phyloP scores from a whole-genome alignment of 2,888 invertebrate genomes.

The Gibbula magus region DNA sequence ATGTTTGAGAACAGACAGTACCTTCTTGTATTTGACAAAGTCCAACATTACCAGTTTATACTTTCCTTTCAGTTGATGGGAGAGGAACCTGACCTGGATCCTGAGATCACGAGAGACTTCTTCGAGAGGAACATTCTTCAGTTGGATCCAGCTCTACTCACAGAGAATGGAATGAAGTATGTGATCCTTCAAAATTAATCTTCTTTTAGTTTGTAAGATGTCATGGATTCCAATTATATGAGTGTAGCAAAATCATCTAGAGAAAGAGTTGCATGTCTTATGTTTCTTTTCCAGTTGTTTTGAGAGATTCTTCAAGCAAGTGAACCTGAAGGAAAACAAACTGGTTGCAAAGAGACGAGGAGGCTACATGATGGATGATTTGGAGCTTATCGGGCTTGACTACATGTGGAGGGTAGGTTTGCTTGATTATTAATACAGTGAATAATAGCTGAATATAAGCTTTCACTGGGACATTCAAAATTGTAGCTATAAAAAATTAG shows the following conservation, averaged over 20 bases:
- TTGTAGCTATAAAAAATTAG: too few relatives aligned
- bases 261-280: neutral
- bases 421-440: neutral
- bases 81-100: slow-evolving; percentile 96
- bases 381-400: slow-evolving; percentile 95
- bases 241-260: neutral
- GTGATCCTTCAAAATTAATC: slow-evolving; percentile 41
- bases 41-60: too few relatives aligned
- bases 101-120: slow-evolving; percentile 95
- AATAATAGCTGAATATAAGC: neutral
- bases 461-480: too few relatives aligned
- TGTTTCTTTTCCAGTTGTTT: slow-evolving; percentile 76
- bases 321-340: slow-evolving; percentile 95
- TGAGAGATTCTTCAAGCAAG: slow-evolving; percentile 92
- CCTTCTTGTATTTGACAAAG: too few relatives aligned
- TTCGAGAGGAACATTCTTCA: slow-evolving; percentile 95
- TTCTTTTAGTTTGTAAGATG: neutral
- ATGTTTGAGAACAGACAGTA: too few relatives aligned
- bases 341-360: slow-evolving; percentile 89
- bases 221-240: neutral
- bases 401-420: slow-evolving; percentile 91
- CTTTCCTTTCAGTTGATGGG: slow-evolving; percentile 72
- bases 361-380: slow-evolving; percentile 87
- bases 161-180: slow-evolving; percentile 96
- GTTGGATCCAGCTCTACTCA: slow-evolving; percentile 91